These are phyloP conservation scores for Lagorchestes hirsutus DNA, from an alignment of 2,797 vertebrate species.

Conservation along the genomic window DNA sequence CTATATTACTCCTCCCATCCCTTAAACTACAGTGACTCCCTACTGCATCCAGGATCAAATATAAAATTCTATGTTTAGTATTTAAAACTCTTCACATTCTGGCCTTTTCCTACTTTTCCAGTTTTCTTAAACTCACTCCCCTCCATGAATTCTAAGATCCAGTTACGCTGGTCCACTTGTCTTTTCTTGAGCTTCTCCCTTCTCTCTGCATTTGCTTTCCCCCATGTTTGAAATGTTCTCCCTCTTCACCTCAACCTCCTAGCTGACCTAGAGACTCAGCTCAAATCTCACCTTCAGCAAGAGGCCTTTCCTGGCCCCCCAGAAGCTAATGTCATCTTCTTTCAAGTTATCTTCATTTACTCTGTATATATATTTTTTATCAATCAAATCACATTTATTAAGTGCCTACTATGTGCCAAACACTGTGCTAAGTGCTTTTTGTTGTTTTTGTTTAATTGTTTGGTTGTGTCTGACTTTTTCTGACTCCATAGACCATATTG, in stretches of 20 bases:
- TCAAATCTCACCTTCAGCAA: background rate
- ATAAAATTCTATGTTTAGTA: background rate
- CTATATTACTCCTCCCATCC: background rate
- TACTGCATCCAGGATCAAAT: background rate
- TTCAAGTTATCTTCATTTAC: background rate
- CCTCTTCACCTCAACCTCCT: background rate
- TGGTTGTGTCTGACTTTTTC: background rate
- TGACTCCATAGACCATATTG: too few species aligned
- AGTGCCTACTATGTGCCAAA: too few species aligned
- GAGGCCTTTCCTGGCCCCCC: background rate
- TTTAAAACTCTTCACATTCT: background rate
- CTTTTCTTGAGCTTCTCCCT: background rate
- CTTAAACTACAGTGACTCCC: background rate
- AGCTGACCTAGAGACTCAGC: background rate
- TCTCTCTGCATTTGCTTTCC: background rate
- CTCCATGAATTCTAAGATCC: background rate
- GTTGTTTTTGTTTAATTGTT: background rate
- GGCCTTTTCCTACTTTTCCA: background rate
- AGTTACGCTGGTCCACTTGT: background rate
- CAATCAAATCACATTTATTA: background rate
- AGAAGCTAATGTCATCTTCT: background rate
- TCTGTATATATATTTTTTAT: background rate
- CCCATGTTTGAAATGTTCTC: background rate
- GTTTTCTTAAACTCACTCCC: background rate
- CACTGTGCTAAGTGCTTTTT: background rate